These are phyloP conservation scores for Leuciscus waleckii DNA, from an alignment of 2,797 vertebrate species.

Conservation along the genomic window DNA sequence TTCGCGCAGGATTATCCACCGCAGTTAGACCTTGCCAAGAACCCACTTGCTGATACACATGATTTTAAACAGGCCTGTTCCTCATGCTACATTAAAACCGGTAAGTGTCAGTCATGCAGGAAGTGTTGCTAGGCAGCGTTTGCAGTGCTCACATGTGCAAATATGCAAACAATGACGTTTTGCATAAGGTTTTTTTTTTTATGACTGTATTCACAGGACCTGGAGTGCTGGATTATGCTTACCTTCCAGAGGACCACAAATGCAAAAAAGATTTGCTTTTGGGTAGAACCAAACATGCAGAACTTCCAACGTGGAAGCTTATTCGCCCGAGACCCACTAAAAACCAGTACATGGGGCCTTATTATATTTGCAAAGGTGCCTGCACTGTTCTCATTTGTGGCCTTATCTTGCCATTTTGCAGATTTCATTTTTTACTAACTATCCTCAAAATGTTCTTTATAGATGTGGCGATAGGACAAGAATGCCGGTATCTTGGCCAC, in stretches of 20 bases:
- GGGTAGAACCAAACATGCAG: conserved; percentile 85
- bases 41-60: conserved; percentile 92
- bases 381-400: not conserved
- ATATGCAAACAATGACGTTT: conserved; percentile 22
- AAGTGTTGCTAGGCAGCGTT: conserved; percentile 3
- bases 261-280: conserved; percentile 98
- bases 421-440: not conserved
- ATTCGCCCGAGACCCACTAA: conserved; percentile 96
- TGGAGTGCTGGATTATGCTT: conserved; percentile 87
- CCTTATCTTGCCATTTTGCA: not conserved
- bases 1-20: conserved; percentile 63
- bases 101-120: conserved; percentile 73
- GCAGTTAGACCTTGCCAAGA: conserved; percentile 80
- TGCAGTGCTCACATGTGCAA: not conserved
- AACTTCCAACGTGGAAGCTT: conserved; percentile 90
- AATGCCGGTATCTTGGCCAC: conserved; percentile 92
- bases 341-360: conserved; percentile 95
- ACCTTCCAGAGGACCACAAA: conserved; percentile 89
- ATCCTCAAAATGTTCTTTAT: conserved; percentile 48
- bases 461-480: conserved; percentile 94
- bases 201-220: conserved; percentile 76
- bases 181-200: not conserved
- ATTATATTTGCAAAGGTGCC: conserved; percentile 98
- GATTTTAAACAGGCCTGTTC: conserved; percentile 94
- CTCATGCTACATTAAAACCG: conserved; percentile 89